A percentile compares a stretch with the other conserved stretches of the same genome.
phyloP scores from a whole-genome alignment of 2,888 invertebrate genomes.

The Podabrus alpinus region DNA sequence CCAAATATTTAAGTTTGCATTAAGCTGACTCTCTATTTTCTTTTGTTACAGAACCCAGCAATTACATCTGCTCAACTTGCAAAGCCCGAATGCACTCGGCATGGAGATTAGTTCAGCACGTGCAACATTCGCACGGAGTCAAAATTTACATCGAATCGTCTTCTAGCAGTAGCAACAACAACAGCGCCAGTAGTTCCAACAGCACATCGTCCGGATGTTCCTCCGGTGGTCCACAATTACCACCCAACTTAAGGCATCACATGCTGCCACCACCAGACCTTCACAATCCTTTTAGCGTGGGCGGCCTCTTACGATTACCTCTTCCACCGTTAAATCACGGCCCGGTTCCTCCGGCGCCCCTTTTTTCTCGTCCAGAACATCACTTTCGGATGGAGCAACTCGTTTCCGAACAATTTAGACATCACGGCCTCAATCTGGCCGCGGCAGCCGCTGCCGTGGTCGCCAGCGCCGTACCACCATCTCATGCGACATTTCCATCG shows the following conservation, averaged over 20 bases:
- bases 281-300: constrained; percentile 76
- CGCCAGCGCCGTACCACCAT: constrained; percentile 65
- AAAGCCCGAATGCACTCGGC: constrained; percentile 91
- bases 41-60: constrained; percentile 86
- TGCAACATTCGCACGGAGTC: constrained; percentile 91
- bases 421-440: constrained; percentile 76
- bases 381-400: constrained; percentile 85
- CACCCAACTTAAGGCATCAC: constrained; percentile 69
- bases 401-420: constrained; percentile 80
- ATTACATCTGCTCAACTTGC: constrained; percentile 93
- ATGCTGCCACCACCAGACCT: constrained; percentile 73
- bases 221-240: constrained; percentile 59
- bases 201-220: constrained; percentile 59
- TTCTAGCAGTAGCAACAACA: constrained; percentile 53
- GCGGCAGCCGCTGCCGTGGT: constrained; percentile 72
- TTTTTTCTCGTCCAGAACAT: constrained; percentile 79
- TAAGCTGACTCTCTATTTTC: constrained; percentile 40
- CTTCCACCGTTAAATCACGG: constrained; percentile 72
- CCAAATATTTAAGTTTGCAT: constrained; percentile 8
- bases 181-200: constrained; percentile 61
- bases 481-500: constrained; percentile 66
- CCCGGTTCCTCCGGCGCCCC: constrained; percentile 72
- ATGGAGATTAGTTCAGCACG: constrained; percentile 94
- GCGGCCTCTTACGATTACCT: constrained; percentile 75
- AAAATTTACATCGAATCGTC: constrained; percentile 84